These are phyloP conservation scores for Diachrysia chrysitis DNA, from an alignment of 2,888 invertebrate genomes.

Conservation along the genomic window DNA sequence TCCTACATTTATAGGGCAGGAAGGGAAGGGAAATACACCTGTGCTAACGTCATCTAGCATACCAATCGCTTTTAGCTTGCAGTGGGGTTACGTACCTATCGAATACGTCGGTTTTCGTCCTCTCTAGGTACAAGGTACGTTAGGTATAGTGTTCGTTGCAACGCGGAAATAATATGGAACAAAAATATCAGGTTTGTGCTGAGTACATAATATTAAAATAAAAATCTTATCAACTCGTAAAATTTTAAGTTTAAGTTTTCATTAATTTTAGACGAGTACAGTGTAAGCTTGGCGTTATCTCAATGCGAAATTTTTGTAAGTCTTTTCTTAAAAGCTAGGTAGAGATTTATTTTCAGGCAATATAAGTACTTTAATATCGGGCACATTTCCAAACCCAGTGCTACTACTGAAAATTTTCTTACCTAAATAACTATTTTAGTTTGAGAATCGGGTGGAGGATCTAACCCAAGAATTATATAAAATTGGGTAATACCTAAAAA, in stretches of 20 bases:
- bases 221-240: neutral
- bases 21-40: neutral
- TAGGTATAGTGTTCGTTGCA: neutral
- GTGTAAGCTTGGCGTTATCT: neutral
- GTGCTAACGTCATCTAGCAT: conserved; percentile 5
- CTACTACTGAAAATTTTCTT: conserved; percentile 1
- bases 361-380: conserved; percentile 1
- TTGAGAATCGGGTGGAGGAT: neutral
- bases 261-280: neutral
- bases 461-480: neutral
- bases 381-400: conserved; percentile 2
- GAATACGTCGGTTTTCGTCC: neutral
- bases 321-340: neutral
- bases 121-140: neutral
- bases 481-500: neutral
- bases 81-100: neutral
- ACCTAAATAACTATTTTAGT: conserved; percentile 1
- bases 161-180: neutral
- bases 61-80: neutral
- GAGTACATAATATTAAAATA: neutral
- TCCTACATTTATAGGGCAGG: neutral
- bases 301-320: conserved; percentile 1
- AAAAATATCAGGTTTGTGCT: neutral
- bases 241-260: neutral
- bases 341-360: neutral